Base-by-base conservation (phyloP, 1,140 invertebrate genomes). In the Mya arenaria region DNA sequence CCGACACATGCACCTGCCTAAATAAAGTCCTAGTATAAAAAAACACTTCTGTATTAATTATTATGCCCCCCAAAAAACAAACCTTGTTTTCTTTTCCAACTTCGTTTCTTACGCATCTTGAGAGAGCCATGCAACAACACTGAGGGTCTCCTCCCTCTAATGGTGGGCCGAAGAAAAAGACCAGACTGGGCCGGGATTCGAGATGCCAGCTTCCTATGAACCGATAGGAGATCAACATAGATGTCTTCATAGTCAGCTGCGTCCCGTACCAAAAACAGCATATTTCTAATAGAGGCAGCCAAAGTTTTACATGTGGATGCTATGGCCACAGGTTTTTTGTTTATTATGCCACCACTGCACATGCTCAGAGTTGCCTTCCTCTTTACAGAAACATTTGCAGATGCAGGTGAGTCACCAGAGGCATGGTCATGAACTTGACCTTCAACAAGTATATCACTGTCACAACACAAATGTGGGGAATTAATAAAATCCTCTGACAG, bases 251-350 rank as follows among this genome's bases (percentile, higher is more conserved):
- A 65, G 34, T 65, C 62, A 65, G 32, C 3, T 36, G 30, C 3
- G 13, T 65, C 34, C 34, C 34, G 15, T 3, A 65, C 3, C 32
- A 34, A n/a, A 39, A 37, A 37, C 62, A 65, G 25, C 62, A 65
- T 65, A 39, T 37, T 65, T 8, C 34, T 8, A 6, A 65, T 65
- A 39, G 62, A 65, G 4, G 62, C n/a, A 5, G 62, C 62, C 30
- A 65, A 37, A 10, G n/a, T 65, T n/a, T 65, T 65, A 37, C 62
- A 65, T 37, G 8, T 65, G n/a, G 62, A 6, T n/a, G 32, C 62
- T 37, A 39, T 8, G 23, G 62, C 62, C 3, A 65, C 62, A 28
- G 60, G 23, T 23, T 23, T 62, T 32, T 62, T 62, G 25, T 4
- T 62, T 28, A 17, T 62, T 23, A 62, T 6, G 13, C 4, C n/a